Evolutionary conservation across 2,113 vertebrate genomes (phyloP).

Genomic region (Caracal caracal): DNA sequence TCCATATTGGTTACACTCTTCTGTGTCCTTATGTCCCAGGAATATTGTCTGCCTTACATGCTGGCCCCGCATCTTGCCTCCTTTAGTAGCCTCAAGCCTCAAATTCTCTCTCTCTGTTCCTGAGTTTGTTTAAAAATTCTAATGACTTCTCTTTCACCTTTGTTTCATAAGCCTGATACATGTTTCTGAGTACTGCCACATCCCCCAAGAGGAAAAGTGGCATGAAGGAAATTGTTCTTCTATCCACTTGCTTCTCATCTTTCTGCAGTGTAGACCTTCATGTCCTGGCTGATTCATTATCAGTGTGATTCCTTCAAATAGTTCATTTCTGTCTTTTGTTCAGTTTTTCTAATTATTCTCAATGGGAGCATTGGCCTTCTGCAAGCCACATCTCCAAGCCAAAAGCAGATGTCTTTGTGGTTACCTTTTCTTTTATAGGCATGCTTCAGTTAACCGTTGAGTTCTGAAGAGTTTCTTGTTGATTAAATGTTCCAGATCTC

Average conservation of each 20-base stretch:
- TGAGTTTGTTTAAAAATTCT: not conserved
- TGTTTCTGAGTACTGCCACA: conserved; percentile 27
- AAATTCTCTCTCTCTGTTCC: not conserved
- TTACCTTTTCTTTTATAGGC: not conserved
- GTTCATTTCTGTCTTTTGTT: conserved; percentile 1
- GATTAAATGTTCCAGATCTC: not conserved
- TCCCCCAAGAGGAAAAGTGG: not conserved
- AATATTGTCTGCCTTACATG: not conserved
- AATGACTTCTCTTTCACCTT: not conserved
- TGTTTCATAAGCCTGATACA: not conserved
- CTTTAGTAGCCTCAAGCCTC: not conserved
- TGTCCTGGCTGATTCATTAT: not conserved
- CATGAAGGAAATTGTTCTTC: not conserved
- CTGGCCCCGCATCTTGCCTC: not conserved
- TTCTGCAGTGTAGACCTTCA: not conserved
- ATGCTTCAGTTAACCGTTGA: not conserved
- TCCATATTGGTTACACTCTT: not conserved
- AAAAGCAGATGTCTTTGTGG: not conserved
- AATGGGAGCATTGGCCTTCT: not conserved
- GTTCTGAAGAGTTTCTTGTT: conserved; percentile 21
- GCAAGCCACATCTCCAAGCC: not conserved
- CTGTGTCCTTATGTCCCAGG: not conserved
- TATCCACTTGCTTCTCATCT: not conserved
- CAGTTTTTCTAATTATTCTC: conserved; percentile 17
- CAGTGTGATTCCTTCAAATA: not conserved